Base-by-base conservation (phyloP, 2,888 invertebrate genomes). In the Diadegma fenestrale region DNA sequence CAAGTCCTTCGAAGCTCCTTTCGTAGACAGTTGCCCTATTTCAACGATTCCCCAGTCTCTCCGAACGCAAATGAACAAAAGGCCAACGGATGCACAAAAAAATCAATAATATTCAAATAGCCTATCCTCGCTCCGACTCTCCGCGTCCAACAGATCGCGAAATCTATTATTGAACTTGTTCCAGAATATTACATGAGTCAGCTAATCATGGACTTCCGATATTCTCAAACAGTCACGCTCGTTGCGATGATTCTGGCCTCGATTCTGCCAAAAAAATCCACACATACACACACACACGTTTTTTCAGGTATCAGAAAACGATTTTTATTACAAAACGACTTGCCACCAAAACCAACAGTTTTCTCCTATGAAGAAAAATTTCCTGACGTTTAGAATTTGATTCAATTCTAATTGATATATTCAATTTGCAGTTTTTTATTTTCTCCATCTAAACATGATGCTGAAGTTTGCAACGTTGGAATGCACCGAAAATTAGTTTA, bases 61-160 rank as follows among this genome's bases (percentile, higher is more conserved):
- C 26, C n/a, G 19, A 37, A 66, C 48, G 51, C 64, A 51, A 64
- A 37, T 22, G 45, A 63, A 75, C n/a, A 26, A 73, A 26, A 37
- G n/a, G 37, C 6, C 26, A 45, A 26, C 33, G 19, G 1, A n/a
- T n/a, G n/a, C 8, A 1, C 37, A 37, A 64, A 51, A 48, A 19
- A 22, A 33, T 51, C 48, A 80, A 80, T 63, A 63, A 80, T 71
- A 80, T 71, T 80, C 14, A 63, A 80, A 72, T 72, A 10, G 30
- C 17, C 64, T 72, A 30, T 12, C 33, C 26, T 17, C 61, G 17
- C 19, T 17, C 30, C 63, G 43, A 68, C 41, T 72, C 64, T 71
- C 14, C 37, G 26, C 22, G 26, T 6, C 7, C 12, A 33, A 2
- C 22, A 5, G 41, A 72, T 30, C 43, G 8, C 6, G 22, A 22